phyloP scores from a whole-genome alignment of 2,797 vertebrate genomes.

The Sebastes minor region DNA sequence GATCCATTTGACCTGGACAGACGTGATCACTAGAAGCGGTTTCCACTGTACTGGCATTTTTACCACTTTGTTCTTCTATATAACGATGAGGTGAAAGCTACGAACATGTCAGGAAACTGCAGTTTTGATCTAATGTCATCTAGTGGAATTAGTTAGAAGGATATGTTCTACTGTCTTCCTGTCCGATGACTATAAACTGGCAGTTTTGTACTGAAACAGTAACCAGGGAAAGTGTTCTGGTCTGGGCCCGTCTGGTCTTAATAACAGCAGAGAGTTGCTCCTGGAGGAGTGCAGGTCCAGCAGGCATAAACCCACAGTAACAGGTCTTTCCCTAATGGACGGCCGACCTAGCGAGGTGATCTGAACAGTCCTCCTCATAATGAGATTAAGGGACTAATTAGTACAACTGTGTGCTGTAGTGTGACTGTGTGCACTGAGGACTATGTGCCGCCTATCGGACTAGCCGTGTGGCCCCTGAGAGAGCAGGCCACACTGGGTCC shows the following conservation, averaged over 20 bases:
- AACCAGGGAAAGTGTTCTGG: not conserved
- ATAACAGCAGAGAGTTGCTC: constrained; percentile 50
- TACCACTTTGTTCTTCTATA: not conserved
- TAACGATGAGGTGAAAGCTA: not conserved
- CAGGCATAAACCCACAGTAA: constrained; percentile 53
- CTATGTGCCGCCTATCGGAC: constrained; percentile 57
- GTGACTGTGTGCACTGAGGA: constrained; percentile 58
- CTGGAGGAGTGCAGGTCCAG: constrained; percentile 57
- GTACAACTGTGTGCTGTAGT: constrained; percentile 60
- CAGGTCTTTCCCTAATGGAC: constrained; percentile 68
- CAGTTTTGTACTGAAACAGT: constrained; percentile 6
- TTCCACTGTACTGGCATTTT: not conserved
- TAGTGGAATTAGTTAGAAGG: not conserved
- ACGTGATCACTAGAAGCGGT: too few species aligned
- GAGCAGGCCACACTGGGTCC: constrained; percentile 52
- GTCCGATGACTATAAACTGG: not conserved
- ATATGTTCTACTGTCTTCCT: constrained; percentile 4
- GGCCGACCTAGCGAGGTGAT: constrained; percentile 64
- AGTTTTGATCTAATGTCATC: constrained; percentile 30
- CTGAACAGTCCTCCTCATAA: constrained; percentile 77
- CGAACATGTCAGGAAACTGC: not conserved
- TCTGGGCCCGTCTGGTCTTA: constrained; percentile 42
- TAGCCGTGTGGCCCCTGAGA: constrained; percentile 55
- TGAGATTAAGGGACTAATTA: constrained; percentile 86
- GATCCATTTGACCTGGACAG: too few species aligned